A percentile compares a stretch with the other conserved stretches of the same genome.
Evolutionary conservation across 2,888 invertebrate genomes (phyloP).

Genomic region (Aphidius colemani): DNA sequence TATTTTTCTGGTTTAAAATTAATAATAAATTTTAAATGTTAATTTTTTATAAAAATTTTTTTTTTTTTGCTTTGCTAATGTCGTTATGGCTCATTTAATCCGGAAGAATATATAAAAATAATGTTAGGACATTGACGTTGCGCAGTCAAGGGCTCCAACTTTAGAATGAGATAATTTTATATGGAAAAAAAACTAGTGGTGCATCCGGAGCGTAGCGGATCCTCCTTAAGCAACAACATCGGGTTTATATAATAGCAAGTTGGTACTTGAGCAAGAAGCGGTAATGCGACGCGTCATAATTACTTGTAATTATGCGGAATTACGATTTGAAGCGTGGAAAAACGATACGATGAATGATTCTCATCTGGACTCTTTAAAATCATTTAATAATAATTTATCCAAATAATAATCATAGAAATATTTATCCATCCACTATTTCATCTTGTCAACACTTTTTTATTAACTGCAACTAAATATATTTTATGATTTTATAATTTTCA

Average conservation of each 20-base stretch:
- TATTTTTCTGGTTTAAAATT: too few relatives aligned
- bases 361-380: slow-evolving; percentile 1
- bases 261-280: slow-evolving; percentile 33
- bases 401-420: background rate
- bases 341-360: slow-evolving; percentile 11
- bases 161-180: too few relatives aligned
- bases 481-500: background rate
- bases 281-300: slow-evolving; percentile 43
- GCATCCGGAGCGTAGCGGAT: slow-evolving; percentile 42
- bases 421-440: background rate
- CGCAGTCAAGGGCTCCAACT: slow-evolving; percentile 24
- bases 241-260: background rate
- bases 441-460: too few relatives aligned
- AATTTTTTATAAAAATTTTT: too few relatives aligned
- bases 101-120: slow-evolving; percentile 14
- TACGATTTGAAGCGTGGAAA: slow-evolving; percentile 32
- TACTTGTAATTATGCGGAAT: slow-evolving; percentile 43
- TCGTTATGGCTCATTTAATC: slow-evolving; percentile 3
- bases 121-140: slow-evolving; percentile 36
- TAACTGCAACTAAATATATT: background rate
- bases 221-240: slow-evolving; percentile 19
- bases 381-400: background rate
- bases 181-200: slow-evolving; percentile 37
- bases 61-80: background rate
- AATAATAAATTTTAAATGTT: too few relatives aligned